Conservation (phyloP, 2,888 invertebrate genomes). For the Trisateles emortualis region DNA sequence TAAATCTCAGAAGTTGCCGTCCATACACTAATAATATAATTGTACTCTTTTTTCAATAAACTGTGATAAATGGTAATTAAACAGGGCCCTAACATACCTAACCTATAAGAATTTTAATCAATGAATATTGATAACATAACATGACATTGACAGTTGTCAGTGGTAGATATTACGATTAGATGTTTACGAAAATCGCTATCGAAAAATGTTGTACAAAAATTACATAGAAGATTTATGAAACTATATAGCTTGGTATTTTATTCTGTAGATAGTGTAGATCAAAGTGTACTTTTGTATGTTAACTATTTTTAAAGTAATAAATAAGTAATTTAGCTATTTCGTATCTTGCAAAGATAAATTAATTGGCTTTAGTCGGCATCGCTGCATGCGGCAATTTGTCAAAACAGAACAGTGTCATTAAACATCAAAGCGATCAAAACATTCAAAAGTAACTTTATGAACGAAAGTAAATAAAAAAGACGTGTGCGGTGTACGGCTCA, state of each 20-base stretch:
- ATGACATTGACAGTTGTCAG: neutral
- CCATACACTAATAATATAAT: neutral
- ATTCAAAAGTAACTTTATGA: conserved; percentile 11
- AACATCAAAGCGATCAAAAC: too few relatives aligned
- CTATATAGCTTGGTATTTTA: too few relatives aligned
- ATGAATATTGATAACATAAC: too few relatives aligned
- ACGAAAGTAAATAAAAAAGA: conserved; percentile 35
- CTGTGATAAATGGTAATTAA: neutral
- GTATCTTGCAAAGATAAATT: too few relatives aligned
- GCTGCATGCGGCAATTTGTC: too few relatives aligned
- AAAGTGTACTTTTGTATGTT: too few relatives aligned
- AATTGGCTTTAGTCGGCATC: too few relatives aligned
- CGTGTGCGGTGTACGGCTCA: neutral
- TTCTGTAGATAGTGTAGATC: too few relatives aligned
- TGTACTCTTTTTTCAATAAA: neutral
- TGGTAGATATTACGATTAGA: neutral
- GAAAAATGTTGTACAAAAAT: too few relatives aligned
- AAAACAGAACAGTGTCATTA: too few relatives aligned
- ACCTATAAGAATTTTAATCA: conserved; percentile 4
- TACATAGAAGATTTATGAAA: conserved; percentile 14
- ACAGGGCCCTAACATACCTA: neutral
- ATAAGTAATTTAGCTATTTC: too few relatives aligned
- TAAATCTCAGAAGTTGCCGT: neutral
- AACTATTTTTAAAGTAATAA: too few relatives aligned
- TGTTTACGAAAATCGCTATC: neutral